phyloP scores from a whole-genome alignment of 1,140 invertebrate species.

The Zaprionus capensis region DNA sequence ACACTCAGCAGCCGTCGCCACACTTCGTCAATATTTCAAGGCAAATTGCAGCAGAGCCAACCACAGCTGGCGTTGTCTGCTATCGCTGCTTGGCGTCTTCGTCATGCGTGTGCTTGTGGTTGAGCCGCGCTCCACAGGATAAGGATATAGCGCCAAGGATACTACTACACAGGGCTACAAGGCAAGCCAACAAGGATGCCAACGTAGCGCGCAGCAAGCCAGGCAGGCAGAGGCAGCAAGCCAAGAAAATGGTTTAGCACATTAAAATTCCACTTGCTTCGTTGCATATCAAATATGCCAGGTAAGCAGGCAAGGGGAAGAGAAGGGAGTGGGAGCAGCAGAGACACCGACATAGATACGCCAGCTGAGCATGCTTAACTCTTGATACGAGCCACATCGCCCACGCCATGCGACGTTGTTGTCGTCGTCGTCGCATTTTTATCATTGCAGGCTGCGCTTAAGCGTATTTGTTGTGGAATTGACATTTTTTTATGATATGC shows the following conservation, averaged over 20 bases:
- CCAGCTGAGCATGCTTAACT: conserved; percentile 56
- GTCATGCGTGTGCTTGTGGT: conserved; percentile 43
- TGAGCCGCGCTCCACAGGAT: conserved; percentile 38
- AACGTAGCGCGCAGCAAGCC: neutral
- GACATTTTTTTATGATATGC: conserved; percentile 80
- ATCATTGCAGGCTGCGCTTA: conserved; percentile 46
- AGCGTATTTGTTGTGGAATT: conserved; percentile 70
- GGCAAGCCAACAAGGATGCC: conserved; percentile 9
- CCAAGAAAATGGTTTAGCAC: conserved; percentile 79
- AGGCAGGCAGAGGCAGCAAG: conserved; percentile 32
- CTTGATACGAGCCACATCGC: conserved; percentile 42
- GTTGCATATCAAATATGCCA: conserved; percentile 79
- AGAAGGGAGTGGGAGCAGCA: neutral
- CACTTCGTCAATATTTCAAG: conserved; percentile 53
- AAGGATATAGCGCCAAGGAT: conserved; percentile 27
- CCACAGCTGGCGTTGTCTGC: conserved; percentile 32
- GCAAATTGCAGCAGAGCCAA: conserved; percentile 55
- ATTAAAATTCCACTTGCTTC: conserved; percentile 81
- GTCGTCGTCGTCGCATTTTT: conserved; percentile 11
- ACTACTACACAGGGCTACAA: neutral
- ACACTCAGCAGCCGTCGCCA: neutral
- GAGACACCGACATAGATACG: conserved; percentile 9
- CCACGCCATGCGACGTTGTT: conserved; percentile 8
- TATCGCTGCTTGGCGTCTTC: conserved; percentile 3
- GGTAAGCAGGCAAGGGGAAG: conserved; percentile 43